Base-by-base conservation (phyloP, 2,797 vertebrate species). In the Thalassophryne amazonica region DNA sequence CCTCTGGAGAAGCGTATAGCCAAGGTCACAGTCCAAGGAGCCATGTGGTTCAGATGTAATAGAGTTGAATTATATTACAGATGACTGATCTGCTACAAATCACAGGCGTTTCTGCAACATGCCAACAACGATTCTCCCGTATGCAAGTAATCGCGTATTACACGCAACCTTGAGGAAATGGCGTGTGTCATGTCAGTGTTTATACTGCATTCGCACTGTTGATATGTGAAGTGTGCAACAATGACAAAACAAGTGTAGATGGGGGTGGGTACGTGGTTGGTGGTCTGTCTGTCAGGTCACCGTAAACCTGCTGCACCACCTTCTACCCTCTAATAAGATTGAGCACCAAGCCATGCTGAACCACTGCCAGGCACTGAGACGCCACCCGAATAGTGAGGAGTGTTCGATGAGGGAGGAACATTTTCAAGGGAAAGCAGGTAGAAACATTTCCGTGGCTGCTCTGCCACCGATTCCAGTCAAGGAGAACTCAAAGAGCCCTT, bases 401-500 rank as follows among this genome's bases (percentile, higher is more conserved):
- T 65, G 56, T 50, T 69, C 40, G 48, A 28, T 30, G 5, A 24
- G 32, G 51, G 19, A 27, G 27, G 42, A 31, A n/a, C 19, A 24
- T 47, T 53, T 60, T 45, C 35, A 45, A 46, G 16, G 47, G 36
- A 49, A 38, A 51, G 60, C 36, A 60, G 55, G 54, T 38, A 45
- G 43, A 55, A 62, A 62, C 52, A 60, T 66, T 71, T 76, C 60
- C 58, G 45, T 39, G 31, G 65, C 48, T 38, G 58, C 65, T 36
- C 39, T 2, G 21, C 42, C 32, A 29, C 10, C 3, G 7, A 2
- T 53, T 64, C 37, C 17, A 54, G 75, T 86, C 81, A 87, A 89
- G 87, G 86, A 83, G 83, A 87, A 73, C 69, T 64, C 73, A 82
- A 79, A 85, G 69, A 79, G 67, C 48, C 60, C 72, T 65, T 80